Percentiles rank a stretch among this genome's conserved stretches.
Conservation (phyloP, 2,113 vertebrate genomes). For the Vanacampus margaritifer region DNA sequence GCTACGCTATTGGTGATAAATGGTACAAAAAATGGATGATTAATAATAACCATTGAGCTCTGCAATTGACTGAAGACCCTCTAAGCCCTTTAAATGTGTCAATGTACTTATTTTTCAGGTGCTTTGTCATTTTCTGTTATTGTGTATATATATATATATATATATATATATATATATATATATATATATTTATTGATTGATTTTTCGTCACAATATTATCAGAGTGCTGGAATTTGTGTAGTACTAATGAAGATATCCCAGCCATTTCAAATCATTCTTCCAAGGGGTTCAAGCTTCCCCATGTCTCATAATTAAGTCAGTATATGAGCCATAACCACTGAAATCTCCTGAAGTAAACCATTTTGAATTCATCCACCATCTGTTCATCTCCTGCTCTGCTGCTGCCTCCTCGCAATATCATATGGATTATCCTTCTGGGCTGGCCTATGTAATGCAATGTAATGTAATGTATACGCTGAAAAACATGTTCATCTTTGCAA, state of each 20-base stretch:
- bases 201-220: slow-evolving; percentile 41
- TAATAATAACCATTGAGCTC: no score
- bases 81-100: no score
- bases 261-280: slow-evolving; percentile 53
- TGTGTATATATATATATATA: no score
- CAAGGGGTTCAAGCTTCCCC: slow-evolving; percentile 45
- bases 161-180: no score
- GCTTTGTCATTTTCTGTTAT: no score
- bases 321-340: slow-evolving; percentile 66
- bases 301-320: slow-evolving; percentile 65
- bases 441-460: slow-evolving; percentile 16
- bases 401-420: slow-evolving; percentile 23
- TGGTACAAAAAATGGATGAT: no score
- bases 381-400: slow-evolving; percentile 38
- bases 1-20: no score
- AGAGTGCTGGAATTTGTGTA: slow-evolving; percentile 23
- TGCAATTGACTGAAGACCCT: no score
- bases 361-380: slow-evolving; percentile 60
- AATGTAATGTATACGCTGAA: background rate
- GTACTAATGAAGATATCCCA: slow-evolving; percentile 53
- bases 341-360: slow-evolving; percentile 62
- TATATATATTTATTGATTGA: no score
- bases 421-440: slow-evolving; percentile 11
- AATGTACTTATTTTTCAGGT: no score
- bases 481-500: background rate